These are phyloP conservation scores for Chaenocephalus aceratus DNA, from an alignment of 2,113 vertebrate species.

Conservation along the genomic window DNA sequence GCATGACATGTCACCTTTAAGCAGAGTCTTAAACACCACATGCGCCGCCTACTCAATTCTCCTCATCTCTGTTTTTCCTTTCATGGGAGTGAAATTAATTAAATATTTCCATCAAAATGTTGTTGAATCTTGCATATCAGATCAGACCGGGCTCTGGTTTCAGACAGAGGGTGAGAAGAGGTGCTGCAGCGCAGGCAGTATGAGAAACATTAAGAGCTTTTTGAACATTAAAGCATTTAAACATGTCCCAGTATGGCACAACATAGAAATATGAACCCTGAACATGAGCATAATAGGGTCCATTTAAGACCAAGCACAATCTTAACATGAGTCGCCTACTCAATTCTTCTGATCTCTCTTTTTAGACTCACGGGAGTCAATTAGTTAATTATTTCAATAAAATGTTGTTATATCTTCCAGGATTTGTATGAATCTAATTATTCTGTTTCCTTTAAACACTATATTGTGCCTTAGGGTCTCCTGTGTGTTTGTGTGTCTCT, in stretches of 20 bases:
- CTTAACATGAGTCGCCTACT: not conserved
- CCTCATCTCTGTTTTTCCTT: constrained; percentile 20
- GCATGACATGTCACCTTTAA: not conserved
- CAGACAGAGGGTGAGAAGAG: too few relatives aligned
- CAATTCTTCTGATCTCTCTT: constrained; percentile 5
- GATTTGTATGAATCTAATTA: constrained; percentile 61
- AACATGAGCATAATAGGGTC: too few relatives aligned
- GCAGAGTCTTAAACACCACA: constrained; percentile 4
- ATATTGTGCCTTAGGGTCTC: not conserved
- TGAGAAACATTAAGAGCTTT: too few relatives aligned
- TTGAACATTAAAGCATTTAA: too few relatives aligned
- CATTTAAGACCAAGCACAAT: not conserved
- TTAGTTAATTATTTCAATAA: constrained; percentile 40
- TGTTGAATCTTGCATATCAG: constrained; percentile 6
- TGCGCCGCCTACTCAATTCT: not conserved
- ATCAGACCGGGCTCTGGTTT: too few relatives aligned
- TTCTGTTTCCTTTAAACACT: constrained; percentile 40
- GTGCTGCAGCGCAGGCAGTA: too few relatives aligned
- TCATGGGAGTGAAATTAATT: constrained; percentile 43
- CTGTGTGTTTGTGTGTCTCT: not conserved
- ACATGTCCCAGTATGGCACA: too few relatives aligned
- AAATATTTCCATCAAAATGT: constrained; percentile 29
- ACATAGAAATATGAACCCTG: too few relatives aligned
- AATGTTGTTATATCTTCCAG: constrained; percentile 28
- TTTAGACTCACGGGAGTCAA: constrained; percentile 36